These are phyloP conservation scores for Lithophane socia DNA, from an alignment of 2,888 invertebrate species.

Conservation along the genomic window DNA sequence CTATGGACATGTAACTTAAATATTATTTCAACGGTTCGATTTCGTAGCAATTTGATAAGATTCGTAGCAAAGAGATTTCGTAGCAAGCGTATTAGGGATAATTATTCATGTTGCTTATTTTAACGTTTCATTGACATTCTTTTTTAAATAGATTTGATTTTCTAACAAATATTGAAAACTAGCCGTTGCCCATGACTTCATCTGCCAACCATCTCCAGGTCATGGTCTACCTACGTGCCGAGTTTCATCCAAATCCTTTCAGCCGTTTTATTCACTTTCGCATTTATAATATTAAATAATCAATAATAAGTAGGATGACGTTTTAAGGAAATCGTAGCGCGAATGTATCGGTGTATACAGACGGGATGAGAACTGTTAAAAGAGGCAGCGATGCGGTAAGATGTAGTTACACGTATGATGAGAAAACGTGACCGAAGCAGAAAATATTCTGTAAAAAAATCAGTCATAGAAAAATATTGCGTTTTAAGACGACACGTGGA, in stretches of 20 bases:
- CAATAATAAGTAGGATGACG: too few species aligned
- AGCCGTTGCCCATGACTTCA: too few species aligned
- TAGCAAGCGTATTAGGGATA: background rate
- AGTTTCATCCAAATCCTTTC: too few species aligned
- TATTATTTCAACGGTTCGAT: background rate
- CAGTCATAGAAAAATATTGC: background rate
- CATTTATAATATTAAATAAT: too few species aligned
- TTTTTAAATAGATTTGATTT: background rate
- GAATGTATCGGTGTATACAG: slow-evolving; percentile 17
- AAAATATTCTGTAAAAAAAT: slow-evolving; percentile 25
- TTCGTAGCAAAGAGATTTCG: background rate
- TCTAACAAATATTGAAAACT: background rate
- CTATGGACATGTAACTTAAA: background rate
- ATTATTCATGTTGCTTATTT: background rate
- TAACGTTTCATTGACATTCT: too few species aligned
- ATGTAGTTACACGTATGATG: slow-evolving; percentile 45
- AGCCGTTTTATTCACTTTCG: too few species aligned
- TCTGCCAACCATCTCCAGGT: too few species aligned
- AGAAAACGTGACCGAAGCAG: slow-evolving; percentile 66
- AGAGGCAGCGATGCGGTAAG: slow-evolving; percentile 72
- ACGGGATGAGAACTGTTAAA: slow-evolving; percentile 74
- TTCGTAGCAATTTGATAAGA: background rate
- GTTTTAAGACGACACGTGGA: background rate
- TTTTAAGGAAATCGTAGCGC: background rate
- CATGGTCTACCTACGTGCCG: too few species aligned